These are phyloP conservation scores for Leptodactylus fallax DNA, from an alignment of 2,797 vertebrate species.

Conservation along the genomic window DNA sequence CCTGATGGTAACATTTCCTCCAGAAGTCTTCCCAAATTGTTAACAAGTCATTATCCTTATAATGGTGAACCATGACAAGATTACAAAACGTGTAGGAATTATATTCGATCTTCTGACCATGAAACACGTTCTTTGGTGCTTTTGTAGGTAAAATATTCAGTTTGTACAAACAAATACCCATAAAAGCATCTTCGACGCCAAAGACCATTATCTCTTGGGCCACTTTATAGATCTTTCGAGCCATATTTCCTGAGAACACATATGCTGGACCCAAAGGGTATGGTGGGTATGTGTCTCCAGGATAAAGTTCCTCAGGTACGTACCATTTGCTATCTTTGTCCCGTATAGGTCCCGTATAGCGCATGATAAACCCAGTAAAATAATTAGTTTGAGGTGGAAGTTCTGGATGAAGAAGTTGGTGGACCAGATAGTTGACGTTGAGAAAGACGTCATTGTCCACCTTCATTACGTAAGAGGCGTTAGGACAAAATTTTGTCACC, in stretches of 20 bases:
- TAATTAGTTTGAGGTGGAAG: constrained; percentile 63
- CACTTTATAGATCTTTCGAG: constrained; percentile 65
- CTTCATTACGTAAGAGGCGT: constrained; percentile 76
- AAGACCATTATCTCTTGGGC: constrained; percentile 70
- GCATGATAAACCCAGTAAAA: constrained; percentile 74
- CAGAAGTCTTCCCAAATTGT: constrained; percentile 73
- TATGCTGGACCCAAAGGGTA: constrained; percentile 81
- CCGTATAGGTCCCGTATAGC: constrained; percentile 65
- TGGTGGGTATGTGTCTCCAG: constrained; percentile 70
- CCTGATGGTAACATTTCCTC: background rate
- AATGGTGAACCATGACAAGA: constrained; percentile 76
- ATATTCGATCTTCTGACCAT: constrained; percentile 52
- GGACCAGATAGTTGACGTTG: constrained; percentile 74
- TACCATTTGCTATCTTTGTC: constrained; percentile 74
- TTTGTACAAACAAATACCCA: constrained; percentile 78
- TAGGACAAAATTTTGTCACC: constrained; percentile 72
- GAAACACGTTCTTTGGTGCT: constrained; percentile 67
- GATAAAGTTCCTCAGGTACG: constrained; percentile 68
- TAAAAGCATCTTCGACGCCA: constrained; percentile 72
- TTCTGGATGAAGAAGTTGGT: constrained; percentile 66
- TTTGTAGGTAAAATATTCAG: constrained; percentile 56
- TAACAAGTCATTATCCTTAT: constrained; percentile 66
- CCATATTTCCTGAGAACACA: constrained; percentile 78
- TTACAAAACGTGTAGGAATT: constrained; percentile 68
- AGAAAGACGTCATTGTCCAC: constrained; percentile 82